A percentile compares a stretch with the other conserved stretches of the same genome.
These are phyloP conservation scores for Sarcophaga caerulescens DNA, from an alignment of 2,888 invertebrate species.

Conservation along the genomic window DNA sequence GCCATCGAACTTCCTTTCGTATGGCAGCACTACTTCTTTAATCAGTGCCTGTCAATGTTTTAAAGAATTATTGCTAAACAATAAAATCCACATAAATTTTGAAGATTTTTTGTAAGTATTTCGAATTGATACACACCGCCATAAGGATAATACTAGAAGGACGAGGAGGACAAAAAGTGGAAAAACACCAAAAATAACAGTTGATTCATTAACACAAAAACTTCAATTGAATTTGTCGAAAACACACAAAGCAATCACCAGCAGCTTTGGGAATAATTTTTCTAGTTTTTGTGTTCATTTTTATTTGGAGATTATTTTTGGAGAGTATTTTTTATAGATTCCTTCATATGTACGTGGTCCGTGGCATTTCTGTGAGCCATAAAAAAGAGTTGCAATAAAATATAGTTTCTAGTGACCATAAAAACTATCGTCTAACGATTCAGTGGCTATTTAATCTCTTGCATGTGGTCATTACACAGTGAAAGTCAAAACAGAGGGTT, in stretches of 20 bases:
- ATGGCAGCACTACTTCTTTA: no score
- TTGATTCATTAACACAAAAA: constrained; percentile 44
- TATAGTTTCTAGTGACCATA: constrained; percentile 14
- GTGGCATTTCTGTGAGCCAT: constrained; percentile 17
- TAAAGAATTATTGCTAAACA: neutral
- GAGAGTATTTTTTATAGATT: neutral
- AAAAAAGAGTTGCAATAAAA: constrained; percentile 23
- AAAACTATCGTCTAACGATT: neutral
- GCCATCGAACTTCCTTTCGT: no score
- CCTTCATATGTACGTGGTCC: neutral
- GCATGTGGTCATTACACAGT: neutral
- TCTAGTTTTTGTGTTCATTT: neutral
- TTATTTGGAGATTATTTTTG: no score
- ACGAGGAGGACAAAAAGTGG: neutral
- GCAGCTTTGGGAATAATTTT: constrained; percentile 9
- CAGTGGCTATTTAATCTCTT: neutral
- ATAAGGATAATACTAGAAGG: neutral
- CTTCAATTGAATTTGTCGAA: constrained; percentile 57
- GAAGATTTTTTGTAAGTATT: neutral
- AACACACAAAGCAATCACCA: constrained; percentile 47
- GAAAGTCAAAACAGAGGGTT: neutral
- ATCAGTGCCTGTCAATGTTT: neutral
- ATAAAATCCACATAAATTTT: neutral
- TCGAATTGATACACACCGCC: neutral
- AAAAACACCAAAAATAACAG: constrained; percentile 35